Evolutionary conservation across 2,888 invertebrate species (phyloP).

Genomic region (Agapostemon virescens): DNA sequence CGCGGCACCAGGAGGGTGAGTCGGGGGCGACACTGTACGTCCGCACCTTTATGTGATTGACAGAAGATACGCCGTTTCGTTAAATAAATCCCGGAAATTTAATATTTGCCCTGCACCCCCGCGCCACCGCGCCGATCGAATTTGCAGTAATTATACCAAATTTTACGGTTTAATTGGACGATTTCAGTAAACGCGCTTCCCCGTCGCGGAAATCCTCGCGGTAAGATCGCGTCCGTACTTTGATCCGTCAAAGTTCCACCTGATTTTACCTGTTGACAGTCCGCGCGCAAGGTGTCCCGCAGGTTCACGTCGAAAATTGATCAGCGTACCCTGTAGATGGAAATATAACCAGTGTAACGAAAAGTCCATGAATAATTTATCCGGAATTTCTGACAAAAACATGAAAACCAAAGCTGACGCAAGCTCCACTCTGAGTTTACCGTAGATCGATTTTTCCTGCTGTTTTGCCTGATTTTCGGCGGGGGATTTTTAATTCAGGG

Average conservation of each 20-base stretch:
- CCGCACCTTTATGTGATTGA: constrained; percentile 61
- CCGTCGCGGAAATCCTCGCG: background rate
- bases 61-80: constrained; percentile 58
- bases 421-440: background rate
- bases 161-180: constrained; percentile 50
- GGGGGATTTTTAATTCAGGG: background rate
- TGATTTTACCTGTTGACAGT: constrained; percentile 2
- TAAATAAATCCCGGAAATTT: constrained; percentile 66
- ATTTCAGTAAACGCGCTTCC: constrained; percentile 32
- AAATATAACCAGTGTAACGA: background rate
- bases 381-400: background rate
- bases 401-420: background rate
- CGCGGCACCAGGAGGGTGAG: constrained; percentile 53
- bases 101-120: constrained; percentile 25
- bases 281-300: background rate
- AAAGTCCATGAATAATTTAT: constrained; percentile 5
- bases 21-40: constrained; percentile 54
- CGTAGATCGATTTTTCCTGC: background rate
- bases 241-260: background rate
- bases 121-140: constrained; percentile 17
- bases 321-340: background rate
- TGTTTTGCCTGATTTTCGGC: background rate
- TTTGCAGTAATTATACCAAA: constrained; percentile 28
- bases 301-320: background rate
- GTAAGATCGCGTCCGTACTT: background rate